Evolutionary conservation across 2,113 vertebrate genomes (phyloP).

Genomic region (Anoura caudifer): DNA sequence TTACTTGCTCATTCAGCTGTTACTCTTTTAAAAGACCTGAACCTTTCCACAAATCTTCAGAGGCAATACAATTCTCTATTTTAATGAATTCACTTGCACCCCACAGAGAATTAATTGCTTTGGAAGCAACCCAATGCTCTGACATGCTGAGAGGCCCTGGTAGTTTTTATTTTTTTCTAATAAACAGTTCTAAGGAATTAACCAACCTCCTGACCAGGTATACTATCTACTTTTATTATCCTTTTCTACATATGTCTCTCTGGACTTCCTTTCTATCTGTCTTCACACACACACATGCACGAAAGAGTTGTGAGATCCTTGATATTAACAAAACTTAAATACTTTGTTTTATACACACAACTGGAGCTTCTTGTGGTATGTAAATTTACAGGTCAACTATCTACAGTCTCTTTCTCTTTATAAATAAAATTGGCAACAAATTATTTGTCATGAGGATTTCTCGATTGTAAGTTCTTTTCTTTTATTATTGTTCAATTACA

Average conservation of each 20-base stretch:
- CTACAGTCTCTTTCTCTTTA: not conserved
- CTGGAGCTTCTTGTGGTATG: not conserved
- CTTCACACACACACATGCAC: not conserved
- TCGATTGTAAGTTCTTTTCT: not conserved
- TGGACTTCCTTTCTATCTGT: not conserved
- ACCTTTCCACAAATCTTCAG: slow-evolving; percentile 52
- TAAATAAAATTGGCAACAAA: not conserved
- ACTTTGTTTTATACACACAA: not conserved
- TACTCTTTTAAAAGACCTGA: slow-evolving; percentile 56
- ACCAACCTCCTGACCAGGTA: slow-evolving; percentile 37
- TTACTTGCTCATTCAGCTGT: slow-evolving; percentile 60
- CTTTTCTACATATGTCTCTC: not conserved
- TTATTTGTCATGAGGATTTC: not conserved
- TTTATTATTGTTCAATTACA: too few relatives aligned
- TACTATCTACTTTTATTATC: not conserved
- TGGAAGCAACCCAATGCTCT: slow-evolving; percentile 67
- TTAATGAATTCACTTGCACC: slow-evolving; percentile 71
- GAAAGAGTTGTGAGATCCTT: not conserved
- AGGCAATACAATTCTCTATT: slow-evolving; percentile 61
- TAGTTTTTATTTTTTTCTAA: not conserved
- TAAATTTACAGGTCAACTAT: not conserved
- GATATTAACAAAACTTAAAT: not conserved
- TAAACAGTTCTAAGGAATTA: slow-evolving; percentile 51
- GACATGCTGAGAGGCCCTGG: slow-evolving; percentile 54
- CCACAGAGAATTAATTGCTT: slow-evolving; percentile 72